These are phyloP conservation scores for Butastur rufipennis DNA, from an alignment of 2,113 vertebrate species.

Conservation along the genomic window DNA sequence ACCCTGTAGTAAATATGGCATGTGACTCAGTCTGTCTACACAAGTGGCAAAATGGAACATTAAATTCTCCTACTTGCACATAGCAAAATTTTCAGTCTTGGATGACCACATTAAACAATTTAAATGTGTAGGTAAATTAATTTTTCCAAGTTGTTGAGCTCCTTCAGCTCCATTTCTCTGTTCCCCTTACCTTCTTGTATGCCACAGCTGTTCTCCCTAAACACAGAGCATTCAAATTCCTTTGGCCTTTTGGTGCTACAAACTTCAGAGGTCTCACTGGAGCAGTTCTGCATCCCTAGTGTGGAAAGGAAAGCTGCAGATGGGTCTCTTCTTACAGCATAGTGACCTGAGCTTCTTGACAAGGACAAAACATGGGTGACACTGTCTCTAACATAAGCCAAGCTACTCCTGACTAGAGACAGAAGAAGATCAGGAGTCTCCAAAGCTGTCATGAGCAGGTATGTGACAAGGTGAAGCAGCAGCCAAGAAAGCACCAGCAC, in stretches of 20 bases:
- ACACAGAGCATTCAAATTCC: not conserved
- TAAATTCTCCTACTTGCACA: not conserved
- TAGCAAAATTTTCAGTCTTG: not conserved
- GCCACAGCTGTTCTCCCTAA: not conserved
- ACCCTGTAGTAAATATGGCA: not conserved
- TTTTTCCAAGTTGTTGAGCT: not conserved
- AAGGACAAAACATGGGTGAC: not conserved
- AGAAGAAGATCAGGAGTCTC: not conserved
- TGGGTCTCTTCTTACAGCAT: accelerated
- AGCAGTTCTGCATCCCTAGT: not conserved
- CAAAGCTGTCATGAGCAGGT: not conserved
- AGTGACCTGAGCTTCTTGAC: not conserved
- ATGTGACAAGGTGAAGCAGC: not conserved
- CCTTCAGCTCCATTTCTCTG: not conserved
- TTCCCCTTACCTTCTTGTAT: not conserved
- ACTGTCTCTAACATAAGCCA: not conserved
- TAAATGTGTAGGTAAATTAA: not conserved
- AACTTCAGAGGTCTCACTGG: not conserved
- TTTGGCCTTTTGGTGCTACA: not conserved
- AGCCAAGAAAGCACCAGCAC: not conserved
- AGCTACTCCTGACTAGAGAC: not conserved
- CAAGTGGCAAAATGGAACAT: not conserved
- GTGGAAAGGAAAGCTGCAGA: not conserved
- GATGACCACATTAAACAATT: not conserved
- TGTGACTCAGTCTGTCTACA: not conserved